A percentile compares a stretch with the other conserved stretches of the same genome.
These are phyloP conservation scores for Gymnocypris eckloni DNA, from an alignment of 2,797 vertebrate genomes.

Conservation along the genomic window DNA sequence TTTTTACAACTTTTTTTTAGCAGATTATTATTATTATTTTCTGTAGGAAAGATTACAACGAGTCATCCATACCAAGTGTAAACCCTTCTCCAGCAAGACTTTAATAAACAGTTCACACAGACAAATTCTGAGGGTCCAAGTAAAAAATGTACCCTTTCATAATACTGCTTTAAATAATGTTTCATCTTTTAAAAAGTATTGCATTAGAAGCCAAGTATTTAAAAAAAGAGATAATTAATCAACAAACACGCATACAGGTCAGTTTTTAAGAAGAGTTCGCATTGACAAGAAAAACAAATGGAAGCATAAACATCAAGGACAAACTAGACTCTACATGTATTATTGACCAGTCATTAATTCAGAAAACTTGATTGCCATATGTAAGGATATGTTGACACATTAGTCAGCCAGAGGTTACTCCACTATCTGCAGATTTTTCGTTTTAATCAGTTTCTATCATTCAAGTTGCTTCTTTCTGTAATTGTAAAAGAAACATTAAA, in stretches of 20 bases:
- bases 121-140: conserved; percentile 78
- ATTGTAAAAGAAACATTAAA: conserved; percentile 13
- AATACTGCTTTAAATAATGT: conserved; percentile 79
- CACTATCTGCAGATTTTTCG: conserved; percentile 85
- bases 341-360: conserved; percentile 43
- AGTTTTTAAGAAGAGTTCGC: conserved; percentile 50
- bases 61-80: conserved; percentile 77
- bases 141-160: conserved; percentile 65
- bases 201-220: conserved; percentile 53
- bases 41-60: conserved; percentile 84
- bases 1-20: conserved; percentile 76
- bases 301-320: conserved; percentile 55
- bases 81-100: conserved; percentile 45
- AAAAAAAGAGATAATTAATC: conserved; percentile 52
- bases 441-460: conserved; percentile 83
- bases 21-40: conserved; percentile 61
- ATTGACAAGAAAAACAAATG: conserved; percentile 40
- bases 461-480: conserved; percentile 11
- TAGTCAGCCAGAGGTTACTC: conserved; percentile 45
- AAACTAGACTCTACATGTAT: conserved; percentile 53
- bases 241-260: conserved; percentile 56
- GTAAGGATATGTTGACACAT: conserved; percentile 39
- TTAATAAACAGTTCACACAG: conserved; percentile 64
- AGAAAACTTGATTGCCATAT: conserved; percentile 44
- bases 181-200: conserved; percentile 83